Conservation (phyloP, 1,140 invertebrate genomes). For the Adelges cooleyi region DNA sequence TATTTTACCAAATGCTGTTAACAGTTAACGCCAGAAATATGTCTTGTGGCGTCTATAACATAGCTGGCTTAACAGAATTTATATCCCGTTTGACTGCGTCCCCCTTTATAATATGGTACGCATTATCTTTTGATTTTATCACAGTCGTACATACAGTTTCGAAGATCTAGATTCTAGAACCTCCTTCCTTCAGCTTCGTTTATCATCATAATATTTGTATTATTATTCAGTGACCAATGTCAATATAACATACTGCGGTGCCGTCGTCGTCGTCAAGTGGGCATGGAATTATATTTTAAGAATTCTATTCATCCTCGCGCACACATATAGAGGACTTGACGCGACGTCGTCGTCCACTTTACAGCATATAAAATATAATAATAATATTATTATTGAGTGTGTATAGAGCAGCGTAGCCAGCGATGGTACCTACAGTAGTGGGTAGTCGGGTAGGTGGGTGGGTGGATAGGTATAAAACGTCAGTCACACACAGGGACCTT, state of each 20-base stretch:
- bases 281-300: slow-evolving; percentile 25
- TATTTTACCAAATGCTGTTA: too few relatives aligned
- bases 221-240: slow-evolving; percentile 8
- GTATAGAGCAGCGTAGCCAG: too few relatives aligned
- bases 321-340: not conserved
- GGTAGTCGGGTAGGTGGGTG: not conserved
- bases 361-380: not conserved
- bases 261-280: slow-evolving; percentile 5
- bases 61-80: too few relatives aligned
- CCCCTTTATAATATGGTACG: too few relatives aligned
- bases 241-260: not conserved
- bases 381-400: not conserved
- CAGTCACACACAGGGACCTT: slow-evolving; percentile 1
- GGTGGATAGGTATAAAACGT: not conserved
- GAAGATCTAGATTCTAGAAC: too few relatives aligned
- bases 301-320: slow-evolving; percentile 14
- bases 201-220: too few relatives aligned
- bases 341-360: slow-evolving; percentile 16
- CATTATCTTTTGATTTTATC: too few relatives aligned
- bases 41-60: too few relatives aligned
- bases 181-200: too few relatives aligned
- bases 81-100: too few relatives aligned
- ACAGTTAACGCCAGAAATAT: too few relatives aligned
- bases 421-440: not conserved
- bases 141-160: too few relatives aligned